Conservation (phyloP, 2,113 vertebrate genomes). For the Promerops cafer region DNA sequence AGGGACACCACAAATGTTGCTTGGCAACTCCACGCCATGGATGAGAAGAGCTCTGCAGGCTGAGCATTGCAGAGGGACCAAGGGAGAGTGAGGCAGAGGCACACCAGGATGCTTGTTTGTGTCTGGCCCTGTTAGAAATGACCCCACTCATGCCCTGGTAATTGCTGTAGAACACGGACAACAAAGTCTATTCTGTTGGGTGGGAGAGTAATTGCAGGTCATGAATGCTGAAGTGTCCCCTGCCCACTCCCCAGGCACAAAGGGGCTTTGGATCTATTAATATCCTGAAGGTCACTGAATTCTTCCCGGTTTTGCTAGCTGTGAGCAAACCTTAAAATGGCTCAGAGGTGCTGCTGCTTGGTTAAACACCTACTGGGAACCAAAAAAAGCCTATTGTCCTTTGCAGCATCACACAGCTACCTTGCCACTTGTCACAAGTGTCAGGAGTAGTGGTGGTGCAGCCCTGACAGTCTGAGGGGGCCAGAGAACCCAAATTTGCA, state of each 20-base stretch:
- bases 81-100: not conserved
- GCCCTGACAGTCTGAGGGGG: not conserved
- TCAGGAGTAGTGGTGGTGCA: not conserved
- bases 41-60: not conserved
- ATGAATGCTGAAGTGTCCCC: not conserved
- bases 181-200: not conserved
- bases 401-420: not conserved
- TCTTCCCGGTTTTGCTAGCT: not conserved
- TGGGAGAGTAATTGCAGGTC: not conserved
- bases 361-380: not conserved
- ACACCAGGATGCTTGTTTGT: not conserved
- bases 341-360: not conserved
- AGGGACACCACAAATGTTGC: slow-evolving; percentile 23
- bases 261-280: not conserved
- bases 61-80: not conserved
- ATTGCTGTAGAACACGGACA: fast-evolving
- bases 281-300: not conserved
- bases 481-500: not conserved
- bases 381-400: not conserved
- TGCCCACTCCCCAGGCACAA: not conserved
- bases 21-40: slow-evolving; percentile 15
- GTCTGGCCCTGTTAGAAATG: not conserved
- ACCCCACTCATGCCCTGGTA: not conserved
- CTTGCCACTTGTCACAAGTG: not conserved
- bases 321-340: not conserved